Evolutionary conservation across 2,113 vertebrate species (phyloP), one percentile per base, ranked within the genome.

Genomic region (Syngnathus typhle): DNA sequence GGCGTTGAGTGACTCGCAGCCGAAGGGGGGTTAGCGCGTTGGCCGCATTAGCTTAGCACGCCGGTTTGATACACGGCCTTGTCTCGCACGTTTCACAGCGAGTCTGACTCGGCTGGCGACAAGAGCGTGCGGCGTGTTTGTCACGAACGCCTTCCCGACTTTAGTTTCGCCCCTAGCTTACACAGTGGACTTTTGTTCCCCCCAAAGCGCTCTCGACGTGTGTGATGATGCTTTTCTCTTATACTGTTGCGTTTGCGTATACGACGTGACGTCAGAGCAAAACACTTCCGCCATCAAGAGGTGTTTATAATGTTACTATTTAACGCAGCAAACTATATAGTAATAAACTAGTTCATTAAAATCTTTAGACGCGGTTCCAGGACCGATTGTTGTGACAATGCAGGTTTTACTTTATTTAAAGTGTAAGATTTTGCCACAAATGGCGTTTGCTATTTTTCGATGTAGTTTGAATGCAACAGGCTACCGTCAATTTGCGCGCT

Each of bases 401-500:
- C 3, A 47, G 4, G 18, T 5, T 9, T 49, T 2, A 38, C 27
- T 38, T 3, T 6, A 13, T 59, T 82, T 73, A 74, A 60, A 74
- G 7, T 77, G 79, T 13, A 70, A 74, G 2, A 1, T 6, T 3
- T 27, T 41, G 36, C 32, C 70, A 62, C 62, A 6, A 21, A 43
- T 18, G 39, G 21, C 59, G 4, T 38, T 0, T 5, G 18, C 16
- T 39, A 3, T n/a, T 38, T 37, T 43, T n/a, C 9, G 37, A 47
- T 5, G 23, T 2, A 6, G 21, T 27, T 61, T 27, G 21, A 44
- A 62, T n/a, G n/a, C 39, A 13, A 23, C n/a, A 15, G 8, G 11
- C 9, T 54, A 4, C 21, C 13, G 5, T 62, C 32, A 6, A 21
- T 63, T 65, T 71, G 32, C 71, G 70, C 80, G 78, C 79, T 21